Percentiles rank a stretch among this genome's conserved stretches.
phyloP scores from a whole-genome alignment of 2,888 invertebrate species.

The Sialis lutaria region DNA sequence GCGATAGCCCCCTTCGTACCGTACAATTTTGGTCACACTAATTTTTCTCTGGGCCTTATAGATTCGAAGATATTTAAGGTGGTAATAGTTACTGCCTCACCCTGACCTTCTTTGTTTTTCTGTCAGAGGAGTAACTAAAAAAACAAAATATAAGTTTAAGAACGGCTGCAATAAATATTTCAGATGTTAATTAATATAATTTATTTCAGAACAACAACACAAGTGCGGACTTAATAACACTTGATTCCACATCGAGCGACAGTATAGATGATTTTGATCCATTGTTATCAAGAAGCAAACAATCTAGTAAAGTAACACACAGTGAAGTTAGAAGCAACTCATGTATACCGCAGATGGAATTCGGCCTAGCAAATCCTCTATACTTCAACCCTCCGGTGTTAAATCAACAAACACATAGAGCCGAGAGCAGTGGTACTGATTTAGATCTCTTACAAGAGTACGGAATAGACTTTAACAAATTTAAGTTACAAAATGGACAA shows the following conservation, averaged over 20 bases:
- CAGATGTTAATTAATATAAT: background rate
- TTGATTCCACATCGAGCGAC: conserved; percentile 45
- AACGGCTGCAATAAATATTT: no score
- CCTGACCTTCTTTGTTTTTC: no score
- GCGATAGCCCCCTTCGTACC: no score
- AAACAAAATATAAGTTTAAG: no score
- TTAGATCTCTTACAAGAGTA: conserved; percentile 55
- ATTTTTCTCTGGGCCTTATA: no score
- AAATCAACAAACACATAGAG: conserved; percentile 27
- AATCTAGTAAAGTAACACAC: conserved; percentile 27
- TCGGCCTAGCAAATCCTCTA: conserved; percentile 31
- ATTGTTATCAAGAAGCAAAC: conserved; percentile 26
- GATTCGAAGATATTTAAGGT: no score
- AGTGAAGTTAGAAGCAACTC: conserved; percentile 25
- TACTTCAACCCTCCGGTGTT: conserved; percentile 19
- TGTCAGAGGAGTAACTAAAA: no score
- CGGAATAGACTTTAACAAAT: conserved; percentile 49
- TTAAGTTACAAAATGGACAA: conserved; percentile 20
- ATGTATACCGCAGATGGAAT: conserved; percentile 21
- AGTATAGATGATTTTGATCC: conserved; percentile 50
- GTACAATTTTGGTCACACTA: no score
- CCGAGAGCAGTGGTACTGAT: conserved; percentile 26
- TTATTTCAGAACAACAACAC: conserved; percentile 14
- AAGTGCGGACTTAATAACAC: conserved; percentile 41
- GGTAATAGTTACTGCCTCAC: no score